A percentile compares a stretch with the other conserved stretches of the same genome.
Conservation (phyloP, 2,888 invertebrate genomes). For the Eugnorisma glareosa region DNA sequence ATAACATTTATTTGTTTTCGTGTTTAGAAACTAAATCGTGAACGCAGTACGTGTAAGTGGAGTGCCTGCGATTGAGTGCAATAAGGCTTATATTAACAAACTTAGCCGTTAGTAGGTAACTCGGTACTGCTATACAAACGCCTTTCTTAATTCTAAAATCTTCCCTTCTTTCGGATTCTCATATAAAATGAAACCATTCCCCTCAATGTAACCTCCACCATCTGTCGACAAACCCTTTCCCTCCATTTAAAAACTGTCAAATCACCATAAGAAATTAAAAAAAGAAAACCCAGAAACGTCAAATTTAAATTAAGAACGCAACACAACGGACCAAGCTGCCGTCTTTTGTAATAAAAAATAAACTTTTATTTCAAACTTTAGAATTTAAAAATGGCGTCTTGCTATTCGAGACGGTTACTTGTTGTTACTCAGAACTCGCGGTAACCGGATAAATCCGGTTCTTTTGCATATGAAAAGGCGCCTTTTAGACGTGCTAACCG, state of each 20-base stretch:
- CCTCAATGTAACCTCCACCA: neutral
- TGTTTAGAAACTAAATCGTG: neutral
- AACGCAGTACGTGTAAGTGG: neutral
- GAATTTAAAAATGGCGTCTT: slow-evolving; percentile 62
- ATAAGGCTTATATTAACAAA: neutral
- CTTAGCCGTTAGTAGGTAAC: neutral
- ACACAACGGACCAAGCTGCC: slow-evolving; percentile 58
- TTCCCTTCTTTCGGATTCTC: neutral
- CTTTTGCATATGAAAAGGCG: slow-evolving; percentile 69
- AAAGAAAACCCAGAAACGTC: slow-evolving; percentile 29
- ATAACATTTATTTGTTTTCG: too few species aligned
- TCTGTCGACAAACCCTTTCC: slow-evolving; percentile 2
- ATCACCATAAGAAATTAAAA: slow-evolving; percentile 39
- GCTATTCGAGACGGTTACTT: slow-evolving; percentile 56
- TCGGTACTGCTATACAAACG: neutral
- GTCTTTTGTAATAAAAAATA: slow-evolving; percentile 48
- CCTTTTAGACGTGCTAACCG: slow-evolving; percentile 61
- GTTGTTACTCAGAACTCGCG: slow-evolving; percentile 60
- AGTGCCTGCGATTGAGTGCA: neutral
- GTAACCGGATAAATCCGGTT: slow-evolving; percentile 67
- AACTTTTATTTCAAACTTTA: slow-evolving; percentile 54
- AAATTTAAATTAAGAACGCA: slow-evolving; percentile 51
- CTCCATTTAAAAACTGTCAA: slow-evolving; percentile 26
- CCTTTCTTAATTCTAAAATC: neutral
- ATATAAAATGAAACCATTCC: neutral